phyloP scores from a whole-genome alignment of 2,113 vertebrate genomes.

The Pachycephala philippinensis region DNA sequence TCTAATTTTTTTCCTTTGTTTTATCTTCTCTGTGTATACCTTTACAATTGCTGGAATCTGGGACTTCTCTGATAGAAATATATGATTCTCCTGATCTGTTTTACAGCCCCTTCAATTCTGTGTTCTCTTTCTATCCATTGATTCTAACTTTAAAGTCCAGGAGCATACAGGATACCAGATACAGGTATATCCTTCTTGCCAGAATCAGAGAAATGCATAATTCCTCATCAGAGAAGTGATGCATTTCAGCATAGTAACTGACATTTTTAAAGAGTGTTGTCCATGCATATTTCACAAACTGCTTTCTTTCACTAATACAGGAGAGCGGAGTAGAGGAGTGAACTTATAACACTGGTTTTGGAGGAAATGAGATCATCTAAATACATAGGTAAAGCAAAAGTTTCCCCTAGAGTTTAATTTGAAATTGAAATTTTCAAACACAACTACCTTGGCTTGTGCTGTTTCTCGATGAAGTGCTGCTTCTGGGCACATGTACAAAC shows the following conservation, averaged over 20 bases:
- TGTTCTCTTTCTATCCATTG: not conserved
- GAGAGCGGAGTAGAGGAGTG: accelerated
- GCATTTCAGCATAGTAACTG: not conserved
- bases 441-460: not conserved
- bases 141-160: not conserved
- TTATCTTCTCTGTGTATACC: not conserved
- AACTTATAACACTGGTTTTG: not conserved
- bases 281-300: not conserved
- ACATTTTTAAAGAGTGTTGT: not conserved
- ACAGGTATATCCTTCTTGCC: not conserved
- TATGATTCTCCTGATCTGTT: not conserved
- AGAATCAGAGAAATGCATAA: not conserved
- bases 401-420: not conserved
- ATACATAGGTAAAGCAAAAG: not conserved
- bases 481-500: not conserved
- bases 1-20: not conserved
- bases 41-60: not conserved
- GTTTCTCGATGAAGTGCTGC: not conserved
- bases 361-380: not conserved
- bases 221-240: not conserved
- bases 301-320: not conserved
- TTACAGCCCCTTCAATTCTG: not conserved
- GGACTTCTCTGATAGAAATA: not conserved
- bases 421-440: not conserved
- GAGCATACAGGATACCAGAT: not conserved